These are phyloP conservation scores for Cardiocondyla obscurior DNA, from an alignment of 1,140 invertebrate species.

Conservation along the genomic window DNA sequence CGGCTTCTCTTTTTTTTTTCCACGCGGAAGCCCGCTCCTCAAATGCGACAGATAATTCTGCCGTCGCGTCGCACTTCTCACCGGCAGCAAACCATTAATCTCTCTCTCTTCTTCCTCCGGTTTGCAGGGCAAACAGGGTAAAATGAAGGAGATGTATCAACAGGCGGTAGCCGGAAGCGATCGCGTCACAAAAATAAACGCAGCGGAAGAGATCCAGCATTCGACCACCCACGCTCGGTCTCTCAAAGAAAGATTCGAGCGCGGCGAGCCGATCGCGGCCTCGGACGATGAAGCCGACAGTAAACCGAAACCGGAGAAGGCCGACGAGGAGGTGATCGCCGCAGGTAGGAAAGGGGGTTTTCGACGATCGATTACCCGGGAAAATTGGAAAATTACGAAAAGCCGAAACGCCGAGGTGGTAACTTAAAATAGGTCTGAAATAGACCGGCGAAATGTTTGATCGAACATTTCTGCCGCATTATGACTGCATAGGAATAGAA, in stretches of 20 bases:
- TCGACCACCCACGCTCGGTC: slow-evolving; percentile 87
- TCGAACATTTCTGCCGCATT: not conserved
- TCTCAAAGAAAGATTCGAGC: slow-evolving; percentile 93
- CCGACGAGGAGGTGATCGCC: slow-evolving; percentile 92
- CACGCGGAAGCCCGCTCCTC: not conserved
- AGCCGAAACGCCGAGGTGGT: not conserved
- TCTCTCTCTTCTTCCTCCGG: slow-evolving; percentile 27
- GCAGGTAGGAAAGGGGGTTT: slow-evolving; percentile 85
- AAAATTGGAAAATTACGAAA: not conserved
- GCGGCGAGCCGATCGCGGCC: slow-evolving; percentile 86
- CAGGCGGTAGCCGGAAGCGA: slow-evolving; percentile 93
- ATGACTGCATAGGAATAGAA: not conserved
- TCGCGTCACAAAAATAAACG: slow-evolving; percentile 85
- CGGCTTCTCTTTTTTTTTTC: not conserved
- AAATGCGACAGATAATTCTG: not conserved
- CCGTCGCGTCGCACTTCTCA: not conserved
- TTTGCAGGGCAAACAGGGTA: slow-evolving; percentile 92
- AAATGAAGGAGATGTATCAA: slow-evolving; percentile 96
- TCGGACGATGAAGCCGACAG: slow-evolving; percentile 86
- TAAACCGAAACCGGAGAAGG: slow-evolving; percentile 85
- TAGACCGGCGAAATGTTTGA: not conserved
- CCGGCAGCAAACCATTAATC: slow-evolving; percentile 6
- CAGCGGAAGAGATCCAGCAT: slow-evolving; percentile 86
- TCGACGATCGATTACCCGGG: slow-evolving; percentile 20
- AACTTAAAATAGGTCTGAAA: not conserved